A percentile compares a stretch with the other conserved stretches of the same genome.
Conservation (phyloP, 2,797 vertebrate species). For the Neomorphus geoffroyi region DNA sequence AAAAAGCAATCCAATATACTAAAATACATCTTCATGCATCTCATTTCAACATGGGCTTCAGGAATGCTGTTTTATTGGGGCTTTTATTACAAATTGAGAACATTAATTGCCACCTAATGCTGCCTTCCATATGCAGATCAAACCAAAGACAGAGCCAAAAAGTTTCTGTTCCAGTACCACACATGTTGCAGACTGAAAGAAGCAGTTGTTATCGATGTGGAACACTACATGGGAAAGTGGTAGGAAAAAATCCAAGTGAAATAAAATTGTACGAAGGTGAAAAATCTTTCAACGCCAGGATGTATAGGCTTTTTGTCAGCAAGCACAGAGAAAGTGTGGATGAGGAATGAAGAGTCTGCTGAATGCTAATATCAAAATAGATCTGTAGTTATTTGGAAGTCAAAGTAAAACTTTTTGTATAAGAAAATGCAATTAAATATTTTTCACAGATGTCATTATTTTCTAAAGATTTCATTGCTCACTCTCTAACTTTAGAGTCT, state of each 20-base stretch:
- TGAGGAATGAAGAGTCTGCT: background rate
- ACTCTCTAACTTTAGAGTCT: slow-evolving; percentile 30
- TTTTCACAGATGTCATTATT: slow-evolving; percentile 9
- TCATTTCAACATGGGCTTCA: background rate
- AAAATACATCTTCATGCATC: background rate
- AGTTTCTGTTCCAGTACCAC: background rate
- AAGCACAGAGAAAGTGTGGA: background rate
- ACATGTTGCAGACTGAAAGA: background rate
- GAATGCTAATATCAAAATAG: background rate
- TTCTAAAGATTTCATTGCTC: background rate
- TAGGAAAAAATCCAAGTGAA: background rate
- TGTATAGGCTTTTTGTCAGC: background rate
- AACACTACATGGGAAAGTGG: background rate
- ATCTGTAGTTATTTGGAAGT: background rate
- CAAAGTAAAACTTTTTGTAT: background rate
- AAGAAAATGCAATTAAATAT: slow-evolving; percentile 6
- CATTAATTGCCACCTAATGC: background rate
- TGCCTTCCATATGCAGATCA: background rate
- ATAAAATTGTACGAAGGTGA: background rate
- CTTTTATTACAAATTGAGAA: background rate
- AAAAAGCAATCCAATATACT: background rate
- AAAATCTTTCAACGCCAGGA: background rate
- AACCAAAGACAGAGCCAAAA: background rate
- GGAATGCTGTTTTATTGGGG: background rate
- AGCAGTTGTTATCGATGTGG: background rate